phyloP scores from a whole-genome alignment of 1,140 invertebrate genomes.

The Macrosteles quadrilineatus region DNA sequence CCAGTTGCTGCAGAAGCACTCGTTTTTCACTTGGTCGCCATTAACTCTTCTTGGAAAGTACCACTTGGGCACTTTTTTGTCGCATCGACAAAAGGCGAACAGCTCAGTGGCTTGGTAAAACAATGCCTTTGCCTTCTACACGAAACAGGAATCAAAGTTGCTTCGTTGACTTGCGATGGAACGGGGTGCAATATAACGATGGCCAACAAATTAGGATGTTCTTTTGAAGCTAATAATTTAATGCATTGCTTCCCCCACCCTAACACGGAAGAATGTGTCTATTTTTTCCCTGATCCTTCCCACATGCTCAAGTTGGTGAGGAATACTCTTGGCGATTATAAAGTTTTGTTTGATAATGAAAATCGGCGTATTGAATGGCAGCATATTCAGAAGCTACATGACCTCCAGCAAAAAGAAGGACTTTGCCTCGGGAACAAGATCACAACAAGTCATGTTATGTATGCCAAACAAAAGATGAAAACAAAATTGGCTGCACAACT shows the following conservation, averaged over 20 bases:
- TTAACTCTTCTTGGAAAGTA: constrained; percentile 47
- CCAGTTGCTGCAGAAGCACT: constrained; percentile 45
- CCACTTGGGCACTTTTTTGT: constrained; percentile 49
- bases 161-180: too few species aligned
- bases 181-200: constrained; percentile 26
- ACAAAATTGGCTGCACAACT: constrained; percentile 40
- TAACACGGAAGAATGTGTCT: constrained; percentile 31
- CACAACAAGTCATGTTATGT: too few species aligned
- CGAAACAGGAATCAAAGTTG: constrained; percentile 10
- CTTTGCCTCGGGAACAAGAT: too few species aligned
- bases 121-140: constrained; percentile 37
- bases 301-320: too few species aligned
- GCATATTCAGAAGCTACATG: too few species aligned
- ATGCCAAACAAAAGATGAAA: too few species aligned
- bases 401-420: too few species aligned
- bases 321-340: too few species aligned
- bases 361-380: constrained; percentile 41
- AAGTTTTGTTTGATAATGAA: constrained; percentile 33
- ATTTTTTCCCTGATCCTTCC: constrained; percentile 35
- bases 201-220: constrained; percentile 33
- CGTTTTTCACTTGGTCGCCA: constrained; percentile 45
- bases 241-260: constrained; percentile 31
- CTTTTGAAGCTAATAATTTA: constrained; percentile 4
- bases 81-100: too few species aligned
- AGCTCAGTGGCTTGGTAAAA: background rate